These are phyloP conservation scores for Lagorchestes hirsutus DNA, from an alignment of 2,797 vertebrate species.

Conservation along the genomic window DNA sequence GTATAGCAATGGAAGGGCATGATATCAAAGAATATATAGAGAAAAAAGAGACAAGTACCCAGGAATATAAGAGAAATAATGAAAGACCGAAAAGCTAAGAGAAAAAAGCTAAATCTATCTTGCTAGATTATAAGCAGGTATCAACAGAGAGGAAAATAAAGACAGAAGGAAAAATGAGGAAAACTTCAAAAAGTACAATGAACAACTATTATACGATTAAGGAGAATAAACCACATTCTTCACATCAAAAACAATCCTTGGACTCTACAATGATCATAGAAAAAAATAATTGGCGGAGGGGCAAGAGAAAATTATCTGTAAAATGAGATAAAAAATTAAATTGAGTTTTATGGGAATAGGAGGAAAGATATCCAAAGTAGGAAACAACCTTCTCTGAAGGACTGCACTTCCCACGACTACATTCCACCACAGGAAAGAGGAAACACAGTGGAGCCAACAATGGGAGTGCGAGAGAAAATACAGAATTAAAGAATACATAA, in stretches of 20 bases:
- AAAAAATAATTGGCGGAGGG: neutral
- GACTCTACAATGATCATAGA: neutral
- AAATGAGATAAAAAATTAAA: neutral
- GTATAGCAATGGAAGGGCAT: neutral
- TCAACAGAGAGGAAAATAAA: neutral
- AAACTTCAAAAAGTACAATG: neutral
- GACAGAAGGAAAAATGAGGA: neutral
- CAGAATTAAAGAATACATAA: neutral
- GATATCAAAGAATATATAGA: neutral
- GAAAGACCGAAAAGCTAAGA: neutral
- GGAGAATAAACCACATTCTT: neutral
- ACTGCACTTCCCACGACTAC: neutral
- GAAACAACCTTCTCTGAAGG: neutral
- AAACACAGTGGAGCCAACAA: neutral
- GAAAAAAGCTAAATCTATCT: neutral
- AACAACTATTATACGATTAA: neutral
- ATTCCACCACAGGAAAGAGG: neutral
- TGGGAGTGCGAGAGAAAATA: neutral
- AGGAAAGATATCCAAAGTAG: neutral
- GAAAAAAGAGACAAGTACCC: neutral
- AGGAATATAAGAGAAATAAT: neutral
- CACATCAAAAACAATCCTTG: neutral
- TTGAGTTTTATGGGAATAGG: neutral
- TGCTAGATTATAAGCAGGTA: neutral
- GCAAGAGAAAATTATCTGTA: neutral